Base-by-base conservation (phyloP, 2,797 vertebrate genomes). In the Cuculus canorus region DNA sequence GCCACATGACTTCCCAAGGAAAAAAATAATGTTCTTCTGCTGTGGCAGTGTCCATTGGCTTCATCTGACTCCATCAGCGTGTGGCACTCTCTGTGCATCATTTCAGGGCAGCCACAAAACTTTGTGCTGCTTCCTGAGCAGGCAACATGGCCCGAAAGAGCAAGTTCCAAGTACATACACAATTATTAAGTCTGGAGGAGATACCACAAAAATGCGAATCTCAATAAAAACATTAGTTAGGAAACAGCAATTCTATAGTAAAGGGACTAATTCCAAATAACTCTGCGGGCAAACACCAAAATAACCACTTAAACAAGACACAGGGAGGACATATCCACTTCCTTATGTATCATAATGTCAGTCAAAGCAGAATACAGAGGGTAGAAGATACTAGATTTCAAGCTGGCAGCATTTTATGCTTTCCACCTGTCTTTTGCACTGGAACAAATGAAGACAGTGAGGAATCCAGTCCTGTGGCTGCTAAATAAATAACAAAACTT, bases 31-130 rank as follows among this genome's bases (percentile, higher is more conserved):
- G 1, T 56, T 64, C 19, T 83, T 45, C 9, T 32, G 14, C 23
- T 54, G 12, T n/a, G 25, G 33, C 33, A 45, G 7, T 8, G 9
- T 32, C 32, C 43, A 50, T 33, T 47, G 10, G 1, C 16, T 60
- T 63, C 5, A 0, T 32, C n/a, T 1, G 0, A 14, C 10, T 54
- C 63, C n/a, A 54, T 13, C 41, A 72, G 11, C 6, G 13, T 19
- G 7, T 6, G 10, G 32, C 54, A 32, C 25, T 53, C 66, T 22
- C 30, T 66, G 11, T 39, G 47, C 23, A 17, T 61, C 0, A 0
- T 22, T 82, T 47, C 1, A 2, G 25, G 10, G 32, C 18, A 52
- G 14, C 17, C 39, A 48, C 35, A 61, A 79, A 78, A 47, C 7
- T 16, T 33, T 10, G 10, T 59, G 14, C 30, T 71, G 14, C 33